Percentiles rank a stretch among this genome's conserved stretches.
phyloP scores from a whole-genome alignment of 2,888 invertebrate genomes.

The Diplolepis rosae region DNA sequence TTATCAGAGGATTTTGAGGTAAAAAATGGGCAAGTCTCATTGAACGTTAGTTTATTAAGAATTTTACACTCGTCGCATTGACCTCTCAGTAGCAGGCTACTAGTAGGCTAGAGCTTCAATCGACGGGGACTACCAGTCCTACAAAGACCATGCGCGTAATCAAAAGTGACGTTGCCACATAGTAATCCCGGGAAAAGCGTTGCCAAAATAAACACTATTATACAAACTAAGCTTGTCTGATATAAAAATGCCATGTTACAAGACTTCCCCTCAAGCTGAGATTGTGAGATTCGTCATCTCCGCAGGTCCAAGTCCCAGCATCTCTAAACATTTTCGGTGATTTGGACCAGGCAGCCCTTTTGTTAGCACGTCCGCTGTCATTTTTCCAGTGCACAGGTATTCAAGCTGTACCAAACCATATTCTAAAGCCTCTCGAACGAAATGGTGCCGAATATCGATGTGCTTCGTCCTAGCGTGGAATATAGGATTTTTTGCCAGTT shows the following conservation, averaged over 20 bases:
- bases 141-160: too few species aligned
- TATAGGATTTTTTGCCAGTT: too few species aligned
- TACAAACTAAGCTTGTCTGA: background rate
- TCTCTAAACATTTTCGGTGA: background rate
- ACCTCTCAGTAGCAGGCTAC: too few species aligned
- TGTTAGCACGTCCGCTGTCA: background rate
- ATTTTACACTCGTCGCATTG: too few species aligned
- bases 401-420: background rate
- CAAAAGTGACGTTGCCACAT: background rate
- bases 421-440: slow-evolving; percentile 1
- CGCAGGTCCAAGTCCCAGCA: background rate
- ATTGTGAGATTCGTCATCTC: background rate
- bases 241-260: background rate
- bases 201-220: background rate
- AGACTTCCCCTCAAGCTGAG: background rate
- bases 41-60: too few species aligned
- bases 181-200: background rate
- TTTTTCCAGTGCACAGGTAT: background rate
- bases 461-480: too few species aligned
- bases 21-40: too few species aligned
- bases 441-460: too few species aligned
- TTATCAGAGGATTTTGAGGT: too few species aligned
- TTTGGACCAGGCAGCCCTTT: background rate
- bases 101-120: too few species aligned
- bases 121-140: too few species aligned